Conservation (phyloP, 2,888 invertebrate species). For the Muscina levida region DNA sequence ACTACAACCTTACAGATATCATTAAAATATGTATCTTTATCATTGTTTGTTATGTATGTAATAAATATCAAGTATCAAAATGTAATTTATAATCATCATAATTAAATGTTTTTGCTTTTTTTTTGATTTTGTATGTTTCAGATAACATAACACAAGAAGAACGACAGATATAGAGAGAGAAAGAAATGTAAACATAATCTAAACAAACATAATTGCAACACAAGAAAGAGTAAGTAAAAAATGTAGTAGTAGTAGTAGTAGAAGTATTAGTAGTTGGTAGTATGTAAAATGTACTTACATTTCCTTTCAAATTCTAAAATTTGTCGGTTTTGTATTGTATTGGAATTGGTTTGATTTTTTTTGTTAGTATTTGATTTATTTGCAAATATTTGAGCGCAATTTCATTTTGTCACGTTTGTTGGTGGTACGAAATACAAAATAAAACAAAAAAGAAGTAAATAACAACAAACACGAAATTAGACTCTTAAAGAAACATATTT, state of each 20-base stretch:
- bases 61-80: too few relatives aligned
- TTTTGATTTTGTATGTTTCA: constrained; percentile 9
- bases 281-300: constrained; percentile 68
- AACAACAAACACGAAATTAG: constrained; percentile 68
- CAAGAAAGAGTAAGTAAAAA: constrained; percentile 3
- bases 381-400: constrained; percentile 18
- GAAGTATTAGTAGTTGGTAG: constrained; percentile 40
- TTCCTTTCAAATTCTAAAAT: constrained; percentile 68
- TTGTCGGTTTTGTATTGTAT: constrained; percentile 55
- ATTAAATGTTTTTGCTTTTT: too few relatives aligned
- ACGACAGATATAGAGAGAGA: too few relatives aligned
- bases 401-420: constrained; percentile 41
- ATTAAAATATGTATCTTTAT: too few relatives aligned
- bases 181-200: too few relatives aligned
- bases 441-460: constrained; percentile 64
- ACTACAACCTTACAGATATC: too few relatives aligned
- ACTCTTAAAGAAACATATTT: constrained; percentile 45
- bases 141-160: constrained; percentile 22
- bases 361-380: constrained; percentile 21
- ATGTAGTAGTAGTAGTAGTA: too few relatives aligned
- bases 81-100: too few relatives aligned
- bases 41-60: too few relatives aligned
- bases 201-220: too few relatives aligned
- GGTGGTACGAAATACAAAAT: constrained; percentile 64
- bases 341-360: constrained; percentile 31